These are phyloP conservation scores for Mimumesa dahlbomi DNA, from an alignment of 2,888 invertebrate species.

Conservation along the genomic window DNA sequence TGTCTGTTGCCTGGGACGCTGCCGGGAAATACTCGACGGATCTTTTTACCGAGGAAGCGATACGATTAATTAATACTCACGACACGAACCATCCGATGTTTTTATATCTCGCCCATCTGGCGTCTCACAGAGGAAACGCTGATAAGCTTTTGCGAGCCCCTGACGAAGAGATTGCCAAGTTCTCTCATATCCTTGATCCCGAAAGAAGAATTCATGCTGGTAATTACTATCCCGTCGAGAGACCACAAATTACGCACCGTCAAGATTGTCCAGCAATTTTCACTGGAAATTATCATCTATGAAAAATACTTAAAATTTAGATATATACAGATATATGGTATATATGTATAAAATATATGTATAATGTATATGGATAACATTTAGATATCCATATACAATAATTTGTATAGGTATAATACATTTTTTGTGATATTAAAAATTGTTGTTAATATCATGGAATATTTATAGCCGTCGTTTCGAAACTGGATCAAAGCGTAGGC, in stretches of 20 bases:
- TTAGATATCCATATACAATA: too few relatives aligned
- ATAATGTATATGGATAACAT: too few relatives aligned
- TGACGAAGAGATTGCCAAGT: slow-evolving; percentile 85
- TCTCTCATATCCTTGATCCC: slow-evolving; percentile 85
- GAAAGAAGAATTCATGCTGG: slow-evolving; percentile 87
- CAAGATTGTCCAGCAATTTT: too few relatives aligned
- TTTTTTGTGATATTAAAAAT: too few relatives aligned
- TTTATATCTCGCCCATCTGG: slow-evolving; percentile 86
- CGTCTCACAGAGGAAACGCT: slow-evolving; percentile 86
- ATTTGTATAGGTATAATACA: too few relatives aligned
- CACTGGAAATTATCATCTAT: too few relatives aligned
- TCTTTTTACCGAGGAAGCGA: slow-evolving; percentile 86
- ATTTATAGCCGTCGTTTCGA: slow-evolving; percentile 90
- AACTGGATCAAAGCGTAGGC: slow-evolving; percentile 92
- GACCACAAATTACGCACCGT: too few relatives aligned
- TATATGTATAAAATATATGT: too few relatives aligned
- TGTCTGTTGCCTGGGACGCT: slow-evolving; percentile 82
- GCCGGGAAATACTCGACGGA: slow-evolving; percentile 85
- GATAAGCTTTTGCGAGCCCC: slow-evolving; percentile 87
- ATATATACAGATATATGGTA: too few relatives aligned
- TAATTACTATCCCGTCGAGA: too few relatives aligned
- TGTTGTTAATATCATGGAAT: too few relatives aligned
- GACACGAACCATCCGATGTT: slow-evolving; percentile 83
- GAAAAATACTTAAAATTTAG: too few relatives aligned
- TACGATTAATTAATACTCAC: slow-evolving; percentile 82